These are phyloP conservation scores for Oxyruncus cristatus DNA, from an alignment of 2,113 vertebrate species.

Conservation along the genomic window DNA sequence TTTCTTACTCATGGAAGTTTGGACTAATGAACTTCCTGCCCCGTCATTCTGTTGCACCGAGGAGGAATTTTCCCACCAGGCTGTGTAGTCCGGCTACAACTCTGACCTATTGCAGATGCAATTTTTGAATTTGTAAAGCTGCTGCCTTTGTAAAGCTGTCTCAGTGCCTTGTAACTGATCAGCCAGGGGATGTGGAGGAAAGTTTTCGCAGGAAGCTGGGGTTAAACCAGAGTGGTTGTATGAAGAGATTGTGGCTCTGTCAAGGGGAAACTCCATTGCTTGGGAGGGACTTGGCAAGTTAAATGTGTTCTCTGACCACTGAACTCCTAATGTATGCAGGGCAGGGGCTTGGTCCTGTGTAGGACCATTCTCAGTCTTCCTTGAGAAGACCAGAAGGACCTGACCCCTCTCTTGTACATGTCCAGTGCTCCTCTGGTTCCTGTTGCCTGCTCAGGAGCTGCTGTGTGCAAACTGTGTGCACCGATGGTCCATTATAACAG, in stretches of 20 bases:
- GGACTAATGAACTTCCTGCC: conserved; percentile 48
- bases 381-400: neutral
- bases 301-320: neutral
- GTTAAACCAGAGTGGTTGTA: neutral
- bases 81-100: neutral
- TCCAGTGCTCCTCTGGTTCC: neutral
- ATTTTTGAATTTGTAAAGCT: neutral
- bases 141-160: too few species aligned
- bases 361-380: neutral
- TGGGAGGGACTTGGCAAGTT: neutral
- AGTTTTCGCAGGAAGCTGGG: neutral
- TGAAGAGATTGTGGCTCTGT: neutral
- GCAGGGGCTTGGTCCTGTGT: neutral
- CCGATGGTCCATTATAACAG: neutral
- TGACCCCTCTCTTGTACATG: neutral
- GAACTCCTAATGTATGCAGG: accelerated
- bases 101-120: neutral
- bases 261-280: neutral
- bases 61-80: conserved; percentile 17
- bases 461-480: neutral
- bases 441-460: neutral
- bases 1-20: neutral
- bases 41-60: neutral
- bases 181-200: neutral
- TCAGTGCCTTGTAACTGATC: neutral